Conservation (phyloP, 1,140 invertebrate species). For the Drosophila gunungcola region DNA sequence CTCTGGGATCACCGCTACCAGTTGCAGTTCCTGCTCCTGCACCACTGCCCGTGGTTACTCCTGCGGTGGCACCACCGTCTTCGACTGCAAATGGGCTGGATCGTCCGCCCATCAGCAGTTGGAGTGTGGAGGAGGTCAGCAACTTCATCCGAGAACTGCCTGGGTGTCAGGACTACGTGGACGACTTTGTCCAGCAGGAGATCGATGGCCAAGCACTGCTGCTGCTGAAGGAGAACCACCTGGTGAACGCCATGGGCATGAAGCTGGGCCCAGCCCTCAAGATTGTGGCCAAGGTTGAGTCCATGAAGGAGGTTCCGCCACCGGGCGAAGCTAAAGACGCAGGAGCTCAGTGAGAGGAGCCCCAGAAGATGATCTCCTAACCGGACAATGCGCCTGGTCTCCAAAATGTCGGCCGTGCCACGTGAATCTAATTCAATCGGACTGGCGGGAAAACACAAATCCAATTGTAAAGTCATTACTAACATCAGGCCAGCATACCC, state of each 20-base stretch:
- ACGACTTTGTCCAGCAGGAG: conserved; percentile 97
- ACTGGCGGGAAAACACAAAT: background rate
- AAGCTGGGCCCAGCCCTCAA: conserved; percentile 97
- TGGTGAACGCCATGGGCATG: conserved; percentile 97
- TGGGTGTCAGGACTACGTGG: conserved; percentile 96
- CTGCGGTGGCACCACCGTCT: background rate
- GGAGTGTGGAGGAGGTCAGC: conserved; percentile 89
- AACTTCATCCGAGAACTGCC: conserved; percentile 95
- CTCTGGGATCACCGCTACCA: background rate
- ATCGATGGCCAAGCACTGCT: conserved; percentile 97
- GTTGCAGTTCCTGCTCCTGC: conserved; percentile 5
- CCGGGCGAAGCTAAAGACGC: conserved; percentile 48
- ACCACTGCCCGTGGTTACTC: conserved; percentile 3
- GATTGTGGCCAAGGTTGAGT: conserved; percentile 90
- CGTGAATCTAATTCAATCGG: conserved; percentile 16
- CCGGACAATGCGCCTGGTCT: conserved; percentile 3
- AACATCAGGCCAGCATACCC: background rate
- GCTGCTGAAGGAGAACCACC: conserved; percentile 96
- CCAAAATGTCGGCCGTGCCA: background rate
- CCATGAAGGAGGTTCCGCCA: conserved; percentile 73
- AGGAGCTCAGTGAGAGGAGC: conserved; percentile 18
- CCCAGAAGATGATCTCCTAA: conserved; percentile 13
- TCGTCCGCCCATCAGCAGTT: conserved; percentile 65
- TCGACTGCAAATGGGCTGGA: conserved; percentile 8
- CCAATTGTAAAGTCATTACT: background rate